Evolutionary conservation across 2,797 vertebrate genomes (phyloP).

Genomic region (Diglossa cyanea): DNA sequence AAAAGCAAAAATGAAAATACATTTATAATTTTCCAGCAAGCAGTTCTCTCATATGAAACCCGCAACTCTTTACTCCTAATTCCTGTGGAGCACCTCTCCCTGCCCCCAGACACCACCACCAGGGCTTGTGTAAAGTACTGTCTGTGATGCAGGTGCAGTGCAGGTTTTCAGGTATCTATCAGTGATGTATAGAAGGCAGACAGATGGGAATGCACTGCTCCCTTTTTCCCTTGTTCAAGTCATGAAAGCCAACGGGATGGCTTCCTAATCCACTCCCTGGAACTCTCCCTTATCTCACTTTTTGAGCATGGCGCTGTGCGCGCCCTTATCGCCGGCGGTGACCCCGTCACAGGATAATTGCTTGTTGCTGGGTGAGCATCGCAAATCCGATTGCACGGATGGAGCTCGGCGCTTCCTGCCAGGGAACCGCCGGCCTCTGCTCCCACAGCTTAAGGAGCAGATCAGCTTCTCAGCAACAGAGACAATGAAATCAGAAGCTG

Average conservation of each 20-base stretch:
- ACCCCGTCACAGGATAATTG: neutral
- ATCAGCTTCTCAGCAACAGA: neutral
- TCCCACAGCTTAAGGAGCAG: fast-evolving
- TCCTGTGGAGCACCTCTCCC: neutral
- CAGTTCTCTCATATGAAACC: neutral
- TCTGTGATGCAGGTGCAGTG: fast-evolving
- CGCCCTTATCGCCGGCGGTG: neutral
- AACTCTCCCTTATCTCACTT: neutral
- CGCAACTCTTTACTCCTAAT: neutral
- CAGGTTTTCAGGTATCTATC: fast-evolving
- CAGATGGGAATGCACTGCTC: neutral
- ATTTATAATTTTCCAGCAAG: neutral
- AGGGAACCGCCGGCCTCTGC: neutral
- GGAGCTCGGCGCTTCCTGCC: neutral
- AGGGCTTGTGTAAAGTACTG: fast-evolving
- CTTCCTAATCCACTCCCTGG: neutral
- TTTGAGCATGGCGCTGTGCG: neutral
- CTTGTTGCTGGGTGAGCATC: neutral
- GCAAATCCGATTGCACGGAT: fast-evolving
- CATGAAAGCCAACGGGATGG: neutral
- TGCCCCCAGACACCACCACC: neutral
- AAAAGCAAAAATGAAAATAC: neutral
- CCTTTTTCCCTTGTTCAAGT: neutral
- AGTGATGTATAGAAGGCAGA: fast-evolving
- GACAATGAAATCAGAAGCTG: neutral